Base-by-base conservation (phyloP, 2,113 vertebrate genomes). In the Lota lota region DNA sequence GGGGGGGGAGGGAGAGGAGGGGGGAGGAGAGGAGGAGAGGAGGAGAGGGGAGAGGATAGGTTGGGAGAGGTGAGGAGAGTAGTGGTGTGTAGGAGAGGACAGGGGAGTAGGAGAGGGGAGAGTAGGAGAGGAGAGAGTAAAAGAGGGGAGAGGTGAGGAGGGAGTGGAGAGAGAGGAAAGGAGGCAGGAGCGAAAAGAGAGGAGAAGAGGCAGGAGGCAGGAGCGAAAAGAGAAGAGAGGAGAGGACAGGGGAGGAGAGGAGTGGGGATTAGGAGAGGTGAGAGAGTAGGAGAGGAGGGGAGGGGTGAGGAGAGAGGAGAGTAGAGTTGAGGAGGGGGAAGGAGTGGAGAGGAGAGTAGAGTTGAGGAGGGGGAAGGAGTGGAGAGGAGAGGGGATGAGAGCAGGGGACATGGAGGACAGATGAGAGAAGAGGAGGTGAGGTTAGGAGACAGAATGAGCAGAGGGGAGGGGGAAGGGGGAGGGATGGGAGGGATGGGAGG, bases 251-350 rank as follows among this genome's bases (percentile, higher is more conserved):
- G 12, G 15, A 18, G 28, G 61, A 2, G 1, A 33, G 28, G 28
- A 33, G 28, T n/a, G 53, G 2, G 4, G 53, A 56, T n/a, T 5
- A 33, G 28, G 28, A 33, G 28, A 56, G 53, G 2, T 33, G 53
- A 56, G n/a, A n/a, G 53, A n/a, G 53, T 0, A 18, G 53, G n/a
- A 56, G 53, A 7, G 53, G 51, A 53, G 51, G 17, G 28, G 28
- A 53, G 51, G 17, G 51, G 51, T 58, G 51, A 33, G 28, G 36
- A 61, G 69, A 61, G 58, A 67, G 70, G 59, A 47, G 53, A 64
- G 56, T 65, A n/a, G 16, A 56, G 16, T 4, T 56, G 53, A 56
- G 53, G 5, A 18, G 16, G 18, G 3, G 16, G 53, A 16, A 56
- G 28, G 28, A 33, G 28, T n/a, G 1, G 28, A 33, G 28, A 33